Percentiles rank a stretch among this genome's conserved stretches.
Conservation (phyloP, 2,797 vertebrate species). For the Hypotaenidia philippensis region DNA sequence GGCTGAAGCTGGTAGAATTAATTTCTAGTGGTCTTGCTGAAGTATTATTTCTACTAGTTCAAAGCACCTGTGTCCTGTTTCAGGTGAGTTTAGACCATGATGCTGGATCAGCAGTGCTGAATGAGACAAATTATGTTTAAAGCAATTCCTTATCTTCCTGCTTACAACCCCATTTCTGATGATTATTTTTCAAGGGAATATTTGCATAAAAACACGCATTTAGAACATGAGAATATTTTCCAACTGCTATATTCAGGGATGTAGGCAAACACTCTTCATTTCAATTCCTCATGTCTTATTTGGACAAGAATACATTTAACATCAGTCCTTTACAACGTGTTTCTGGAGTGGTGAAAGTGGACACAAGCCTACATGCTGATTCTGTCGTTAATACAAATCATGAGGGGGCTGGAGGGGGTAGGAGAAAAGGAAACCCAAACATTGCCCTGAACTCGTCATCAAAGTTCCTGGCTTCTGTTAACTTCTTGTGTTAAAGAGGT, state of each 20-base stretch:
- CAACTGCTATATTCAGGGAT: background rate
- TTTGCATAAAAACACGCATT: background rate
- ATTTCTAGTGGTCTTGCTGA: background rate
- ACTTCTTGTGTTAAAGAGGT: background rate
- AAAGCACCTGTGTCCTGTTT: background rate
- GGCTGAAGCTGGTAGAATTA: background rate
- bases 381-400: background rate
- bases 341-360: background rate
- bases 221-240: background rate
- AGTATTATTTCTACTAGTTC: background rate
- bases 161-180: background rate
- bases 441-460: background rate
- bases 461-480: background rate
- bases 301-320: background rate
- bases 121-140: background rate
- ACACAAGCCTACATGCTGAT: background rate
- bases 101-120: background rate
- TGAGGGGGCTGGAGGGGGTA: too few species aligned
- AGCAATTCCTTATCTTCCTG: background rate
- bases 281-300: accelerated
- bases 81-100: background rate
- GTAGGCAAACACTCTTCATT: background rate
- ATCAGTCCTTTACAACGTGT: background rate
- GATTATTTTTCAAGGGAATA: background rate
- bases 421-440: accelerated